Conservation (phyloP, 2,797 vertebrate species). For the Leptodactylus fallax region DNA sequence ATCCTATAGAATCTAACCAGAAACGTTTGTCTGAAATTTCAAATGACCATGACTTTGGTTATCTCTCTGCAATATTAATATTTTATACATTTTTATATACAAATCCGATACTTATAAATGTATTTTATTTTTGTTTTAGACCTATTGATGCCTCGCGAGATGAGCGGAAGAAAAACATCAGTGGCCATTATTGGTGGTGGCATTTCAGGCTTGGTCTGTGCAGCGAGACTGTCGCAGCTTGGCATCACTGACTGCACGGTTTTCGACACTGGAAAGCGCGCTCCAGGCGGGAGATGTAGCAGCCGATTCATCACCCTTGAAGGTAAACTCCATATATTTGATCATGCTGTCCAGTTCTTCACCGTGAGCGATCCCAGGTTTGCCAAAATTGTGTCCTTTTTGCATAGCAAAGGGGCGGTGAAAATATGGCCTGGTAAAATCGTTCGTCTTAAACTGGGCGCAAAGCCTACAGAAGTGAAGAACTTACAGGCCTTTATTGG, state of each 20-base stretch:
- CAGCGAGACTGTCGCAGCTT: accelerated
- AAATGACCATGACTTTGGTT: no score
- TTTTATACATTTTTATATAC: no score
- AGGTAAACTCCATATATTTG: slow-evolving; percentile 31
- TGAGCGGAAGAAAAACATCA: neutral
- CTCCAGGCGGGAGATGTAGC: slow-evolving; percentile 14
- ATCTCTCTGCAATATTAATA: no score
- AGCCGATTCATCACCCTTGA: slow-evolving; percentile 26
- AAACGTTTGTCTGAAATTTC: no score
- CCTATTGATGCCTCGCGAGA: neutral
- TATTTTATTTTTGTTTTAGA: neutral
- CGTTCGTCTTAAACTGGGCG: neutral
- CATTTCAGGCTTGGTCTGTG: slow-evolving; percentile 15
- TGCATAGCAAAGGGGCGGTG: slow-evolving; percentile 10
- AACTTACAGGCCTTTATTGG: neutral
- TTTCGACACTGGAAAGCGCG: neutral
- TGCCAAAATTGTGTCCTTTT: slow-evolving; percentile 45
- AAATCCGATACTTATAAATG: no score
- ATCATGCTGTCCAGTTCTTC: slow-evolving; percentile 46
- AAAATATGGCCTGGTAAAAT: slow-evolving; percentile 20
- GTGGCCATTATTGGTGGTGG: slow-evolving; percentile 51
- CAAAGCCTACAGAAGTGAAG: neutral
- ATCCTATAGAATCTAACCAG: no score
- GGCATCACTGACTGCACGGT: neutral
- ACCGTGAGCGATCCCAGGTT: neutral